A percentile compares a stretch with the other conserved stretches of the same genome.
These are phyloP conservation scores for Etheostoma spectabile DNA, from an alignment of 2,113 vertebrate species.

Conservation along the genomic window DNA sequence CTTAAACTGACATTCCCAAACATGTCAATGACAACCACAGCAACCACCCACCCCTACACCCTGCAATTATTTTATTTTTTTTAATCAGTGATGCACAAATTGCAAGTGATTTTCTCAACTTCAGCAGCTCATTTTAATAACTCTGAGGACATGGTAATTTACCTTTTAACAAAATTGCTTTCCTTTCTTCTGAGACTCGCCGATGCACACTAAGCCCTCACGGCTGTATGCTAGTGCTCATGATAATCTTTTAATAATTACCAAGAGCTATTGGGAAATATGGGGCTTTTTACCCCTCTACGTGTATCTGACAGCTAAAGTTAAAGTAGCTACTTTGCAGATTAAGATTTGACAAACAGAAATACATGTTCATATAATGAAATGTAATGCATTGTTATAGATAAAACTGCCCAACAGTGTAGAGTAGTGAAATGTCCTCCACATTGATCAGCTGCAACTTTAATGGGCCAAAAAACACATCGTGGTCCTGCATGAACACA, in stretches of 20 bases:
- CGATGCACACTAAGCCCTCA: not conserved
- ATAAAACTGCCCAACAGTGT: not conserved
- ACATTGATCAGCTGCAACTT: not conserved
- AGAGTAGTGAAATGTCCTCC: not conserved
- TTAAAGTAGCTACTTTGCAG: too few species aligned
- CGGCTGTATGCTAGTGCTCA: not conserved
- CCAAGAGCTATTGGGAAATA: not conserved
- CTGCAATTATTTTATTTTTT: not conserved
- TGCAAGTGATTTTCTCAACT: conserved; percentile 33
- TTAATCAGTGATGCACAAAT: conserved; percentile 15
- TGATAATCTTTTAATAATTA: not conserved
- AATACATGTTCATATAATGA: not conserved
- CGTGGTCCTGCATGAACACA: not conserved
- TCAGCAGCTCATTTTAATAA: conserved; percentile 42
- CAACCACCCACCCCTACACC: not conserved
- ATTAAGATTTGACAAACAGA: not conserved
- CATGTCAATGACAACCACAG: conserved; percentile 27
- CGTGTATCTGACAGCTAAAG: not conserved
- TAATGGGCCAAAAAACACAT: not conserved
- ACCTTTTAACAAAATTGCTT: conserved; percentile 28
- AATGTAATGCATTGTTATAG: not conserved
- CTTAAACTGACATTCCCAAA: conserved; percentile 43
- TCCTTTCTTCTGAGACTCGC: not conserved
- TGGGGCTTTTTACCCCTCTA: not conserved
- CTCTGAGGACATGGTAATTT: conserved; percentile 26